Evolutionary conservation across 2,797 vertebrate species (phyloP).

Genomic region (Ctenochaetus hawaiiensis): DNA sequence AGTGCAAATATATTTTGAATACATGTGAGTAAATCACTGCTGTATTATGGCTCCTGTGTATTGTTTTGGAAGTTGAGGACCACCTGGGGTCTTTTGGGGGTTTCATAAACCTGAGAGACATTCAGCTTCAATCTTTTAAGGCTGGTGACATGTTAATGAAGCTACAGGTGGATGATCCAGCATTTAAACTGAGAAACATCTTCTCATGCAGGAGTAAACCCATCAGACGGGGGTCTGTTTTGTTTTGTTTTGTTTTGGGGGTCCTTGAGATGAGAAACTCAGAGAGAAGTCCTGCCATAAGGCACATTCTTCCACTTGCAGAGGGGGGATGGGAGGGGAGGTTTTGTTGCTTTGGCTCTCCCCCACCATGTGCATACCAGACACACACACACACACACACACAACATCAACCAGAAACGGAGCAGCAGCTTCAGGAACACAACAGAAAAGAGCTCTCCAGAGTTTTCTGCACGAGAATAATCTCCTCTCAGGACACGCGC

Average conservation of each 20-base stretch:
- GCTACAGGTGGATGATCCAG: not conserved
- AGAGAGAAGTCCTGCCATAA: conserved; percentile 66
- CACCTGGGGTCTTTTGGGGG: not conserved
- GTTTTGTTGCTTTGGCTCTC: conserved; percentile 73
- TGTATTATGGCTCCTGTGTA: not conserved
- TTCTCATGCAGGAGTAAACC: not conserved
- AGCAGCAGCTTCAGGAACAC: conserved; percentile 29
- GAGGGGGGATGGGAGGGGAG: conserved; percentile 81
- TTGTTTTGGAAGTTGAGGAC: not conserved
- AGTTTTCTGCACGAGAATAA: conserved; percentile 25
- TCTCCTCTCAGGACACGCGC: conserved; percentile 3
- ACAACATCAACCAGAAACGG: conserved; percentile 19
- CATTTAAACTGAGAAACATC: not conserved
- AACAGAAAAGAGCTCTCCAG: conserved; percentile 14
- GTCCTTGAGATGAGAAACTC: conserved; percentile 52
- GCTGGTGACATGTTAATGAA: no score
- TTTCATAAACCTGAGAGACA: not conserved
- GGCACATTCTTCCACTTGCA: conserved; percentile 82
- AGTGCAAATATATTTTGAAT: not conserved
- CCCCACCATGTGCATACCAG: conserved; percentile 81
- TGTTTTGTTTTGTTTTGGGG: conserved; percentile 46
- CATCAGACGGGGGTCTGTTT: conserved; percentile 19
- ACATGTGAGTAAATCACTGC: not conserved
- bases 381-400: conserved; percentile 45
- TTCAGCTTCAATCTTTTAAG: not conserved